Percentiles rank a stretch among this genome's conserved stretches.
phyloP scores from a whole-genome alignment of 2,113 vertebrate species.

The Phalacrocorax pelagicus region DNA sequence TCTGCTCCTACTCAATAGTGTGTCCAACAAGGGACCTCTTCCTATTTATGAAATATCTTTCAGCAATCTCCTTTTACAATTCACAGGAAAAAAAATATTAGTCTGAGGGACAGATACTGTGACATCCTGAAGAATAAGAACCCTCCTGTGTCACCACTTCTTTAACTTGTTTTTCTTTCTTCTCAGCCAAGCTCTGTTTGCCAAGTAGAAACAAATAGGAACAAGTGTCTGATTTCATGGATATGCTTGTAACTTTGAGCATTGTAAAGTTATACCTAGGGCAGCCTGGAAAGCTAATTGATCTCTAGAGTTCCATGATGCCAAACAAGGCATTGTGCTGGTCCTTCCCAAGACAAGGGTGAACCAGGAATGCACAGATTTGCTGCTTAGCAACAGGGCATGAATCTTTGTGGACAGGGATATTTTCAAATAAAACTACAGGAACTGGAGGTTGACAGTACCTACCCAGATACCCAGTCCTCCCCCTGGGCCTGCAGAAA shows the following conservation, averaged over 20 bases:
- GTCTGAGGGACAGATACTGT: neutral
- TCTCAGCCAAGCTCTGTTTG: neutral
- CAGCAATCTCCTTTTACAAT: neutral
- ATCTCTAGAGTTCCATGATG: neutral
- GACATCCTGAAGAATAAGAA: neutral
- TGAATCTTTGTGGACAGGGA: neutral
- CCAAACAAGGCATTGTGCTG: neutral
- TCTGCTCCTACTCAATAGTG: neutral
- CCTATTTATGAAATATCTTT: neutral
- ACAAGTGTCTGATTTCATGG: constrained; percentile 11
- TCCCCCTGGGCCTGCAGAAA: neutral
- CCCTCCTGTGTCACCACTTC: neutral
- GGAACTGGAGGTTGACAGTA: neutral
- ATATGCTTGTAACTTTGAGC: neutral
- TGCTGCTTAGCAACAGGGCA: constrained; percentile 9
- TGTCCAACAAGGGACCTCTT: fast-evolving
- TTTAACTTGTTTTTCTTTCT: neutral
- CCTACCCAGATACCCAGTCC: neutral
- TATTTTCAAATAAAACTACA: neutral
- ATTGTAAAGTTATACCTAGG: neutral
- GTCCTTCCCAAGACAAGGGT: neutral
- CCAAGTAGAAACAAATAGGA: constrained; percentile 9
- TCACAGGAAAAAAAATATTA: neutral
- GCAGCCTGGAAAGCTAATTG: neutral
- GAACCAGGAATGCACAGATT: neutral